Conservation (phyloP, 2,888 invertebrate species). For the Melanostoma mellinum region DNA sequence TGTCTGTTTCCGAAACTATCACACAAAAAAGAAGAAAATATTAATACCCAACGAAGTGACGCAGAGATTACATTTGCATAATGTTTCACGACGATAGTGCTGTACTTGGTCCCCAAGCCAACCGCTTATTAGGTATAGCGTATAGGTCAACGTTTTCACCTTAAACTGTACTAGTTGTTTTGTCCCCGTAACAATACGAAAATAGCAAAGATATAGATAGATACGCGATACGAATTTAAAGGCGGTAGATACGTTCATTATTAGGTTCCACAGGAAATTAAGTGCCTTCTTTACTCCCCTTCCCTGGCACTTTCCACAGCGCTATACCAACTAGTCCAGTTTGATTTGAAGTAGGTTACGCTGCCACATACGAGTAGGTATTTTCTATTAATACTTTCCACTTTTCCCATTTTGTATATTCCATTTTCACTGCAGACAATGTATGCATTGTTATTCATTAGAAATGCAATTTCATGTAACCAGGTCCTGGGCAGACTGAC, state of each 20-base stretch:
- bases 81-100: slow-evolving; percentile 4
- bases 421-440: slow-evolving; percentile 36
- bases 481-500: slow-evolving; percentile 36
- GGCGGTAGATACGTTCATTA: slow-evolving; percentile 11
- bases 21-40: slow-evolving; percentile 8
- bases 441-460: slow-evolving; percentile 63
- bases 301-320: background rate
- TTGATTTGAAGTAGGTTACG: slow-evolving; percentile 59
- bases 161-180: slow-evolving; percentile 18
- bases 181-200: slow-evolving; percentile 14
- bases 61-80: slow-evolving; percentile 46
- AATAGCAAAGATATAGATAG: slow-evolving; percentile 15
- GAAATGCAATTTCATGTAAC: slow-evolving; percentile 64
- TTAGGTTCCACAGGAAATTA: slow-evolving; percentile 32
- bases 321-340: background rate
- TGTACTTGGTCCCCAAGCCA: background rate
- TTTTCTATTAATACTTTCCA: slow-evolving; percentile 47
- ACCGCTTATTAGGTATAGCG: slow-evolving; percentile 28
- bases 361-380: slow-evolving; percentile 1
- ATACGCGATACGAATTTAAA: slow-evolving; percentile 37
- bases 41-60: slow-evolving; percentile 20
- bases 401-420: background rate
- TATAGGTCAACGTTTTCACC: slow-evolving; percentile 53
- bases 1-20: slow-evolving; percentile 20
- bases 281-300: background rate